These are phyloP conservation scores for Dynastes grantii DNA, from an alignment of 2,888 invertebrate genomes.

Conservation along the genomic window DNA sequence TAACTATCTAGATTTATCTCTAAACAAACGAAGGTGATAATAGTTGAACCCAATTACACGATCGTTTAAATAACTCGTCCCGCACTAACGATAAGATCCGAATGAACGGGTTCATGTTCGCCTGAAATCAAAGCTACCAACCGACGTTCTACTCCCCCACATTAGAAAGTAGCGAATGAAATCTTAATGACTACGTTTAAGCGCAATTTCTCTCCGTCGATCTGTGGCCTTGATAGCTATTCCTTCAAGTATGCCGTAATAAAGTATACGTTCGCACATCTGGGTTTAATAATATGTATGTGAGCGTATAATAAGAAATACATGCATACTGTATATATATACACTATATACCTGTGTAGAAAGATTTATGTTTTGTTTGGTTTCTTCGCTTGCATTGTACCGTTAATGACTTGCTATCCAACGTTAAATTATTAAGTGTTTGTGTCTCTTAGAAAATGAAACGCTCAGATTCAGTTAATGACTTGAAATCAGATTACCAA, in stretches of 20 bases:
- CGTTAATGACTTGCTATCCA: too few species aligned
- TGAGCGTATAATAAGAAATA: constrained; percentile 16
- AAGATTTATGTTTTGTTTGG: too few species aligned
- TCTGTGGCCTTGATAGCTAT: constrained; percentile 58
- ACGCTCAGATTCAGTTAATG: too few species aligned
- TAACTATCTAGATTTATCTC: neutral
- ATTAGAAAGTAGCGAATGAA: constrained; percentile 56
- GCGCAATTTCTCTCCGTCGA: constrained; percentile 56
- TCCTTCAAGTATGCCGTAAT: constrained; percentile 48
- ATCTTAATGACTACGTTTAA: constrained; percentile 47
- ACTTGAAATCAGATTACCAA: too few species aligned
- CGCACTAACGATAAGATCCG: neutral
- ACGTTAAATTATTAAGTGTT: too few species aligned
- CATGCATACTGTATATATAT: neutral
- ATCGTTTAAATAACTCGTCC: constrained; percentile 15
- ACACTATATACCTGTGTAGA: too few species aligned
- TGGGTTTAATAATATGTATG: constrained; percentile 32
- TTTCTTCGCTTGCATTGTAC: too few species aligned
- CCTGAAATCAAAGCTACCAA: neutral
- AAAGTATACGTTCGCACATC: constrained; percentile 16
- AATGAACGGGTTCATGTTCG: constrained; percentile 1
- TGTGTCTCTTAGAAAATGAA: too few species aligned
- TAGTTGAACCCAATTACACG: constrained; percentile 9
- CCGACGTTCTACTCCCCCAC: constrained; percentile 54
- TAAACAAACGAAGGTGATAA: constrained; percentile 4